Base-by-base conservation (phyloP, 1,140 invertebrate genomes). In the Lepidurus packardi region DNA sequence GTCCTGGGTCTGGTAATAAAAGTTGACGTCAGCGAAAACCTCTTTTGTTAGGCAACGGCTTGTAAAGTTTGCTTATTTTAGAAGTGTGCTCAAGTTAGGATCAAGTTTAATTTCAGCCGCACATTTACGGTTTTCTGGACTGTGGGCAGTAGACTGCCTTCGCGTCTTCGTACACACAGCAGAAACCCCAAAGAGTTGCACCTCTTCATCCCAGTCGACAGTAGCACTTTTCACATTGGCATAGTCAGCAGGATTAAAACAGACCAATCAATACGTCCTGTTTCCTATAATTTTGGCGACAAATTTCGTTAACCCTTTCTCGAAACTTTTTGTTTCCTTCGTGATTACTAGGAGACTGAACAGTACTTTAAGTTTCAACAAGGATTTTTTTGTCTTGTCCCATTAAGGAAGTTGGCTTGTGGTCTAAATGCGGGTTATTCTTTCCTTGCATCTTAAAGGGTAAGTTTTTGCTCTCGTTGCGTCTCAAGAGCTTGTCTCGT, bases 221-320 rank as follows among this genome's bases (percentile, higher is more conserved):
- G 34, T 34, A 34, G 34, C 34, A 65, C 16, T 65, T 21, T 65
- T 65, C 21, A 21, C 53, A n/a, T 65, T 65, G 21, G 53, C 53
- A 65, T 65, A 65, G 53, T 16, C 53, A 65, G 53, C 53, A 65
- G 53, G 53, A 65, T 21, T 16, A 65, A 34, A 65, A 65, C 53
- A 65, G 53, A 21, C 21, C 53, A 65, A 65, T 65, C 53, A 65
- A 65, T 65, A 65, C 53, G 21, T 65, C 9, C 53, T n/a, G 2
- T 7, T 65, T n/a, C 34, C 34, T 34, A 34, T 34, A 21, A n/a
- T 13, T 65, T 13, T 65, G 53, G 9, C 13, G 53, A 65, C 21
- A 0, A 3, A 21, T 2, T 16, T 47, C 10, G 45, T 1, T 47
- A 11, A 47, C 34, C 34, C 3, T 34, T 34, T 34, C 34, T 34